Evolutionary conservation across 1,140 invertebrate genomes (phyloP), one percentile per base, ranked within the genome.

Genomic region (Glossosoma conforme): DNA sequence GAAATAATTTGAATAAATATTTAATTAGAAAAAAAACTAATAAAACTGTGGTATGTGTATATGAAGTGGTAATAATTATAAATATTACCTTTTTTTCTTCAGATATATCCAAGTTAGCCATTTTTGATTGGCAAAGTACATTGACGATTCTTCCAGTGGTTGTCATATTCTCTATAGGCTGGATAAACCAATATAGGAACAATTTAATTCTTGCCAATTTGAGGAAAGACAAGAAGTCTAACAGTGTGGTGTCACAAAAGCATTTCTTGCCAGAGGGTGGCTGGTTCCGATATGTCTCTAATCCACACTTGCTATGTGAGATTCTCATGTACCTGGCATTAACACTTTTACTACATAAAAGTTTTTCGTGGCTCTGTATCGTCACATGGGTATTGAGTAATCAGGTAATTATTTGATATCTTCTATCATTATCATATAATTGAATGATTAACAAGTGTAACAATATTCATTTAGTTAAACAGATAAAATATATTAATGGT

Each of bases 241-340:
- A 81, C 22, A 60, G 74, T 28, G 72, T 90, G 2, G 70, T 83
- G 2, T 82, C 83, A 1, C 77, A 80, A 28, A 74, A 78, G n/a
- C 84, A 95, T 68, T 77, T 82, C 63, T 72, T 93, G 58, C 90
- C 91, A n/a, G 52, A 69, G 22, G 87, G 87, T 3, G 83, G 85
- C 44, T 74, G 84, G 60, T 96, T 94, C 63, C 72, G 91, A 14
- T 77, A 79, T 47, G 68, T 93, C 1, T 89, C 90, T 1, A 85
- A 83, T 53, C 91, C 91, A 0, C 86, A 93, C 65, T 85, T 88
- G 65, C 74, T 87, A 36, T 84, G 84, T 33, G 91, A 94, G 70
- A 82, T 93, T 22, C 51, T 90, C 1, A 83, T 94, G 63, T 94
- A 94, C 62, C 57, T 81, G 11, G 72, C 77, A 20, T 58, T 92